Evolutionary conservation across 2,797 vertebrate genomes (phyloP).

Genomic region (Toxotes lorentzi): DNA sequence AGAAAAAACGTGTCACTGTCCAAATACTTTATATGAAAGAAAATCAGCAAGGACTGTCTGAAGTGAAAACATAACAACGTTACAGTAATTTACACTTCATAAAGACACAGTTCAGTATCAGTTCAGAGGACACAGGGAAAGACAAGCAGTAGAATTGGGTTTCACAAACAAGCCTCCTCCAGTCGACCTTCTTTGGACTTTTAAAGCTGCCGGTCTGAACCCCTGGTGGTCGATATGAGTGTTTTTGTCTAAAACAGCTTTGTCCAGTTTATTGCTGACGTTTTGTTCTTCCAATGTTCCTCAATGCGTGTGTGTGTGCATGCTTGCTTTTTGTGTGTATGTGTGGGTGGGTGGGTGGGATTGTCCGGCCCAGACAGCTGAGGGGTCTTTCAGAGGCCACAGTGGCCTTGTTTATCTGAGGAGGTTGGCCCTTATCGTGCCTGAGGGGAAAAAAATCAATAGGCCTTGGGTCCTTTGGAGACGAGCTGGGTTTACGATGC

Average conservation of each 20-base stretch:
- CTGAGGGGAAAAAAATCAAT: constrained; percentile 81
- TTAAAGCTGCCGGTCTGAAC: constrained; percentile 72
- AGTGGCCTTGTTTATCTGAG: constrained; percentile 84
- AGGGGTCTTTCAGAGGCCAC: constrained; percentile 79
- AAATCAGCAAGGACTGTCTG: constrained; percentile 2
- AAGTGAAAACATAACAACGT: constrained; percentile 17
- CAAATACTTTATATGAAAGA: constrained; percentile 2
- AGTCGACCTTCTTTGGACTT: constrained; percentile 70
- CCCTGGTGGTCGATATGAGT: constrained; percentile 73
- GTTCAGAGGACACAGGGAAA: constrained; percentile 53
- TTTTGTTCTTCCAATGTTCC: constrained; percentile 59
- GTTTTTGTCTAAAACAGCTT: constrained; percentile 81
- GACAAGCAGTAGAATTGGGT: constrained; percentile 51
- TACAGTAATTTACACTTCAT: constrained; percentile 26
- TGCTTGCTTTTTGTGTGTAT: constrained; percentile 21
- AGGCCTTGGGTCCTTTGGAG: constrained; percentile 80
- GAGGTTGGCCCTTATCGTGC: constrained; percentile 82
- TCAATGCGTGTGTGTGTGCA: constrained; percentile 16
- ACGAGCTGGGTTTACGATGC: constrained; percentile 76
- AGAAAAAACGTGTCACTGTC: constrained; percentile 1
- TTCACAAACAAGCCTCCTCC: constrained; percentile 63
- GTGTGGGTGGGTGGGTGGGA: constrained; percentile 71
- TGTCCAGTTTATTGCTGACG: constrained; percentile 80
- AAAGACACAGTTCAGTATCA: constrained; percentile 38
- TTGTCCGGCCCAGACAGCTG: constrained; percentile 73